Evolutionary conservation across 92 coral and sea anemone genomes (phyloP).

Genomic region (Meandrina meandrites): DNA sequence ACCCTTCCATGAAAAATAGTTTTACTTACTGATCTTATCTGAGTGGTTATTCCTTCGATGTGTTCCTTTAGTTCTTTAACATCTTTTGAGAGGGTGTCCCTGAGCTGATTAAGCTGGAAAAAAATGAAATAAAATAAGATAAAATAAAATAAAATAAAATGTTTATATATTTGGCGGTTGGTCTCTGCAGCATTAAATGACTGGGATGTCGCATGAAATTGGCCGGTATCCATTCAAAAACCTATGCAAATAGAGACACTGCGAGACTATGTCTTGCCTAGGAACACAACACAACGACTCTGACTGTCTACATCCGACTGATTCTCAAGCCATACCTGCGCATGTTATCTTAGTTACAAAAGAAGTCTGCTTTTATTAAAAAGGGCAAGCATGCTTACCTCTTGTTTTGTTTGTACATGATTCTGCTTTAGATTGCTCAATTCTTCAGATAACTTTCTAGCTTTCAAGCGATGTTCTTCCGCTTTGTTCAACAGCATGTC

Average conservation of each 20-base stretch:
- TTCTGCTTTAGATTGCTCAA: conserved; percentile 36
- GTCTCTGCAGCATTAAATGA: background rate
- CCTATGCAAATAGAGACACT: background rate
- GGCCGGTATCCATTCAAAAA: background rate
- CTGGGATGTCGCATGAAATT: background rate
- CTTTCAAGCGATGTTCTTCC: conserved; percentile 58
- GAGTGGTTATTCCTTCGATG: conserved; percentile 46
- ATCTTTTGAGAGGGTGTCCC: conserved; percentile 36
- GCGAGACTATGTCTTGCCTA: background rate
- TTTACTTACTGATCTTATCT: conserved; percentile 55
- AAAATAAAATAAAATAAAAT: no score
- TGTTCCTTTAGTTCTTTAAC: conserved; percentile 36
- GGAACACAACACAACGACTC: no score
- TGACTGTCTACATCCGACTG: no score
- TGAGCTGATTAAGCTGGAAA: conserved; percentile 17
- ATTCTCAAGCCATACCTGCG: no score
- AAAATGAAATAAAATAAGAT: background rate
- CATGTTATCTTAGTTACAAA: background rate
- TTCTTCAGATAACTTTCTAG: conserved; percentile 59
- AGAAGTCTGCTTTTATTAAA: no score
- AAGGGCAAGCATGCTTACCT: conserved; percentile 19
- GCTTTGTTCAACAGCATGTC: conserved; percentile 39
- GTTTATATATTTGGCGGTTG: background rate
- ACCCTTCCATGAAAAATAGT: no score
- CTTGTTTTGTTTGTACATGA: conserved; percentile 41